Percentiles rank a stretch among this genome's conserved stretches.
phyloP scores from a whole-genome alignment of 2,113 vertebrate genomes.

The Thermophis baileyi region DNA sequence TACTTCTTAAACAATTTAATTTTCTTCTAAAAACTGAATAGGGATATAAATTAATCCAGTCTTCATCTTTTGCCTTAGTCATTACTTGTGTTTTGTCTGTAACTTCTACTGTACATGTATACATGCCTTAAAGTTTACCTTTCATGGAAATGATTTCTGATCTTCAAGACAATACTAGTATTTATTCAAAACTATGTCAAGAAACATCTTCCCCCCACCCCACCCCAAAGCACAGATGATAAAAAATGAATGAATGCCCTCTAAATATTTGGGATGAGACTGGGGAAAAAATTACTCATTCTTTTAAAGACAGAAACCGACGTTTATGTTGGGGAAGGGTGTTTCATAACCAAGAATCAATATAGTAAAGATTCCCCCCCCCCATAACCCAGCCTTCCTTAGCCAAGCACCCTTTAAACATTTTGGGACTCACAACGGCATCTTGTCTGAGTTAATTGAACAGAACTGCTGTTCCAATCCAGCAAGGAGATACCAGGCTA shows the following conservation, averaged over 20 bases:
- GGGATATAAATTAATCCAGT: background rate
- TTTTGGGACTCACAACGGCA: background rate
- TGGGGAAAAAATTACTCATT: background rate
- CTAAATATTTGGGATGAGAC: background rate
- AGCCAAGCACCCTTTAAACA: background rate
- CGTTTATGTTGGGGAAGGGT: background rate
- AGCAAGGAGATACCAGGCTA: background rate
- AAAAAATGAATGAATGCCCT: background rate
- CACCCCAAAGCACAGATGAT: background rate
- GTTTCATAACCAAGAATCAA: background rate
- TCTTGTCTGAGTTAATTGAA: background rate
- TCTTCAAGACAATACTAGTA: background rate
- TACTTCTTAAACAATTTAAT: background rate
- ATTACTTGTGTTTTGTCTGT: background rate
- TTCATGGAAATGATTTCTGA: background rate
- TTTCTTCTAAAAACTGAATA: background rate
- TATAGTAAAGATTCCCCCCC: background rate
- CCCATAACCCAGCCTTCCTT: background rate
- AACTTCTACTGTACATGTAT: background rate
- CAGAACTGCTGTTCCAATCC: background rate
- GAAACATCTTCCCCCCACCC: background rate
- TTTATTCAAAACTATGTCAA: background rate
- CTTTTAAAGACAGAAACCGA: background rate
- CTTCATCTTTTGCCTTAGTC: background rate
- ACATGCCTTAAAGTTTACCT: background rate